These are phyloP conservation scores for Dendrocopos noguchii DNA, from an alignment of 2,113 vertebrate genomes.

Conservation along the genomic window DNA sequence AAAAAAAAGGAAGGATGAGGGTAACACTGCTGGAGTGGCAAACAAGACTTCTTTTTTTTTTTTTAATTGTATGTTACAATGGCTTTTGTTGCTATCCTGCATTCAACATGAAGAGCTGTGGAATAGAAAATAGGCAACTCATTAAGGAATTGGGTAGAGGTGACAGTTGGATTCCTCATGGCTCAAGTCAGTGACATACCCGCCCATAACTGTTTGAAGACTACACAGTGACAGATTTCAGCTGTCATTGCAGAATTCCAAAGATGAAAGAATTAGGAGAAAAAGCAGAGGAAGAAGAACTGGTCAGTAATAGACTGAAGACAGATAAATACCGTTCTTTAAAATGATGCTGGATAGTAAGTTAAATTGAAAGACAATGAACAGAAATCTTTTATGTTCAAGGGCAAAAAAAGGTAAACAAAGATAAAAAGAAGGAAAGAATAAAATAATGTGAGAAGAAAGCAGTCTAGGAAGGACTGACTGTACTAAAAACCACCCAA, in stretches of 20 bases:
- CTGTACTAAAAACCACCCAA: not conserved
- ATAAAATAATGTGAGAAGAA: not conserved
- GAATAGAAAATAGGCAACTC: conserved; percentile 47
- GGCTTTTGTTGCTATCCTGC: conserved; percentile 19
- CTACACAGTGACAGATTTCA: conserved; percentile 12
- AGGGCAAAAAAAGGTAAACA: not conserved
- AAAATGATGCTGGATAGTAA: not conserved
- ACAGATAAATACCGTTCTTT: conserved; percentile 6
- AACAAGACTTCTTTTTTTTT: not conserved
- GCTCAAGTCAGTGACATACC: conserved; percentile 24
- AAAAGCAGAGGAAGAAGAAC: conserved; percentile 39
- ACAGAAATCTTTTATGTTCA: not conserved
- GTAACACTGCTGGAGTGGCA: not conserved
- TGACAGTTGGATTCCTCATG: conserved; percentile 34
- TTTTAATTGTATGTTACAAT: conserved; percentile 3
- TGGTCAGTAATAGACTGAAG: conserved; percentile 22
- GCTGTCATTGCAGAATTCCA: conserved; percentile 4
- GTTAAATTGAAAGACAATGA: not conserved
- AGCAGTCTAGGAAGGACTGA: not conserved
- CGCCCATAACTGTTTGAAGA: conserved; percentile 37
- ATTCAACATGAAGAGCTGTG: not conserved
- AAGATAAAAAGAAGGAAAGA: not conserved
- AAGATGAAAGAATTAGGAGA: conserved; percentile 56
- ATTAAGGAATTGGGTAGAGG: conserved; percentile 41
- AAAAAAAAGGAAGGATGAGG: not conserved